Base-by-base conservation (phyloP, 2,888 invertebrate species). In the Drosophila heteroneura region DNA sequence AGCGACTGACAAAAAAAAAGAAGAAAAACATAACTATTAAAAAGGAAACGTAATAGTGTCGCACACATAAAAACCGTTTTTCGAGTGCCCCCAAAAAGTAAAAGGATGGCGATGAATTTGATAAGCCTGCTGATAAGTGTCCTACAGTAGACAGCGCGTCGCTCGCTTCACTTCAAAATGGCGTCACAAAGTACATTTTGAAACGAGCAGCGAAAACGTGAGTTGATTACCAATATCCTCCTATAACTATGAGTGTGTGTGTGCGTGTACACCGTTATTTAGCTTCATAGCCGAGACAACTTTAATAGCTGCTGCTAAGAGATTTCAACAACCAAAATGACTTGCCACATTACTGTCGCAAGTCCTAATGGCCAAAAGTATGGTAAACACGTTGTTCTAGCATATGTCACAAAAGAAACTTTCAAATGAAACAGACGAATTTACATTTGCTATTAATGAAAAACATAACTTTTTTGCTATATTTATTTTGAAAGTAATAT, bases 151-250 rank as follows among this genome's bases (percentile, higher is more conserved):
- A 75, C 79, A 70, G 37, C 54, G 54, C 37, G 65, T 64, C 70
- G 52, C 65, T 72, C 49, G 64, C 69, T 71, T 85, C 74, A 79
- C 70, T 85, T 85, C 88, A 89, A 89, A 91, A 87, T 91, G 88
- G 88, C 90, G 85, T 89, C 88, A 79, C 79, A 89, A 85, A 89
- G 89, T 85, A 91, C 88, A 91, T 88, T 87, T 89, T 89, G 72
- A 79, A 87, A 87, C 90, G 87, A 87, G 91, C 91, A 89, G 90
- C 76, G 88, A 88, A 91, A 81, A 88, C 87, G 87, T 88, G 87
- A 91, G 87, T 91, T 91, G 87, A 91, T 88, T 88, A 88, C 77
- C 88, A 88, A 88, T 89, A 79, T 65, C 76, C 76, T 71, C 66
- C 60, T 49, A 30, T 53, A 57, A 61, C 71, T 68, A 53, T 78